A percentile compares a stretch with the other conserved stretches of the same genome.
Conservation (phyloP, 1,140 invertebrate genomes). For the Drosophila aff. region DNA sequence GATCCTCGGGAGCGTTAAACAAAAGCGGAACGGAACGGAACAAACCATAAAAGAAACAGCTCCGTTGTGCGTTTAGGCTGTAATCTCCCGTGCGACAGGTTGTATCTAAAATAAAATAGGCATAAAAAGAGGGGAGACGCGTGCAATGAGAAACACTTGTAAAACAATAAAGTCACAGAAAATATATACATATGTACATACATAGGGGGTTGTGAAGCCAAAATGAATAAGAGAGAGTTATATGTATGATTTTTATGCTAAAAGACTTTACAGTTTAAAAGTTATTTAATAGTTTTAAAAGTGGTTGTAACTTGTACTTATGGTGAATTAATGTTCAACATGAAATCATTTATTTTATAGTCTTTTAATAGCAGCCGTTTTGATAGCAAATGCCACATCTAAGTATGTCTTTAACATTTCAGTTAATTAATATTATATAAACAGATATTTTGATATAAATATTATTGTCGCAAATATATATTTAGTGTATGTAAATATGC, state of each 20-base stretch:
- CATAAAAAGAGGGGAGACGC: constrained; percentile 25
- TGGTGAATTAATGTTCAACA: background rate
- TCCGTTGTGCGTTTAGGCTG: constrained; percentile 3
- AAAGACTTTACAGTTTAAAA: background rate
- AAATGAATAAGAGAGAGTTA: background rate
- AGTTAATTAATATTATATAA: too few species aligned
- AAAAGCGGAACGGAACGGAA: constrained; percentile 57
- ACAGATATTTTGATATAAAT: background rate
- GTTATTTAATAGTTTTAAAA: background rate
- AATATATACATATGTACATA: background rate
- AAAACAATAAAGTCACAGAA: constrained; percentile 27
- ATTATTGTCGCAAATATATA: background rate
- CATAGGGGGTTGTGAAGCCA: background rate
- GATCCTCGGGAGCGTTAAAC: constrained; percentile 37
- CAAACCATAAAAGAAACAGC: constrained; percentile 55
- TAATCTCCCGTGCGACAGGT: constrained; percentile 55
- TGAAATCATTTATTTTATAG: background rate
- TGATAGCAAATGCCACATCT: background rate
- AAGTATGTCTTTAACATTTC: background rate
- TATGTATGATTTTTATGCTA: background rate
- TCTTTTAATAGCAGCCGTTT: background rate
- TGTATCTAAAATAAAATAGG: constrained; percentile 63
- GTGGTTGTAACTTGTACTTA: background rate
- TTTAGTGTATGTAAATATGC: too few species aligned
- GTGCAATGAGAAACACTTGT: constrained; percentile 42